Evolutionary conservation across 2,888 invertebrate genomes (phyloP).

Genomic region (Iselma pallidipennis): DNA sequence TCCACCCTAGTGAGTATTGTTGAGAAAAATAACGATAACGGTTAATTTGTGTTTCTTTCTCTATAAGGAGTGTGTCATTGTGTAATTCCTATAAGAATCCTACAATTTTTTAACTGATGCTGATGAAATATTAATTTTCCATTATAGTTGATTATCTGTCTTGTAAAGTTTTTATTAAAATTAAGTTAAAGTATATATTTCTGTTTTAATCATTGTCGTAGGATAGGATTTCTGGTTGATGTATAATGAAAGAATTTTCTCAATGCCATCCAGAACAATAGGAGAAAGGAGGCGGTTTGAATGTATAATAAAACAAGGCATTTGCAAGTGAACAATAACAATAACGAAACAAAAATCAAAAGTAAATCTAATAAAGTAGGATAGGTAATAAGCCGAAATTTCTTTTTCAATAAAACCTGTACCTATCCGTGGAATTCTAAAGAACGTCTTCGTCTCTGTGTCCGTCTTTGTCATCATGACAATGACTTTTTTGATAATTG

Average conservation of each 20-base stretch:
- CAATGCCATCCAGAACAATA: slow-evolving; percentile 2
- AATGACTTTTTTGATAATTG: no score
- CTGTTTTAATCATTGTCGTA: background rate
- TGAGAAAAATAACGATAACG: background rate
- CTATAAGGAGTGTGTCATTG: background rate
- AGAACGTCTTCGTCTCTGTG: no score
- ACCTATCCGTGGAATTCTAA: no score
- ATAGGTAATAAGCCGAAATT: background rate
- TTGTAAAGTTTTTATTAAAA: background rate
- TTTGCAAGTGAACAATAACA: background rate
- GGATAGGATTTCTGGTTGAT: slow-evolving; percentile 2
- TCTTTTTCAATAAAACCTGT: background rate
- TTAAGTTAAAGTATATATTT: background rate
- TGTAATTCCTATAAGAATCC: background rate
- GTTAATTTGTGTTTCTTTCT: background rate
- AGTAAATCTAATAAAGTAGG: background rate
- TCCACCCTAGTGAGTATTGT: background rate
- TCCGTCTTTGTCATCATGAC: no score
- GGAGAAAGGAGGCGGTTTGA: slow-evolving; percentile 4
- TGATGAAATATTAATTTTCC: slow-evolving; percentile 9
- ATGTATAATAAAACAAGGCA: background rate
- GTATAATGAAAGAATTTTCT: slow-evolving; percentile 3
- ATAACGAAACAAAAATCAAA: background rate
- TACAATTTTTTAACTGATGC: slow-evolving; percentile 1
- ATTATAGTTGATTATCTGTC: background rate